Evolutionary conservation across 2,113 vertebrate species (phyloP).

Genomic region (Cyanoderma ruficeps): DNA sequence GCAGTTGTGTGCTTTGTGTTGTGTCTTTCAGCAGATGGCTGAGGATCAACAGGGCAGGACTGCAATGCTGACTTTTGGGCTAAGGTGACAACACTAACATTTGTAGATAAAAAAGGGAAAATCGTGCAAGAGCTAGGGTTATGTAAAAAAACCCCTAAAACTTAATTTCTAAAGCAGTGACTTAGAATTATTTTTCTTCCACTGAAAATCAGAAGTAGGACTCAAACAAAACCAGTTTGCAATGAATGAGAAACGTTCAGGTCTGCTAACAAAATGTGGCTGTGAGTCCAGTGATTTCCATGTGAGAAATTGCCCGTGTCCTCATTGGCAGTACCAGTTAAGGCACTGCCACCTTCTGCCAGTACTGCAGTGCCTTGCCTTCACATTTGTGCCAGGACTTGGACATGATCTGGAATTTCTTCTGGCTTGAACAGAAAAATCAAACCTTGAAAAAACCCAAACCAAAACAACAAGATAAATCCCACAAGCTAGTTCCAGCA

Average conservation of each 20-base stretch:
- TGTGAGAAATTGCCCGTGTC: neutral
- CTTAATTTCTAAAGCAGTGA: neutral
- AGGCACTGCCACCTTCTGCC: neutral
- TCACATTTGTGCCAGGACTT: neutral
- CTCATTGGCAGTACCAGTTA: neutral
- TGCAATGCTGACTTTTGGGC: neutral
- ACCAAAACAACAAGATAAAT: neutral
- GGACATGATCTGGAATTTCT: accelerated
- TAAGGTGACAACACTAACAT: neutral
- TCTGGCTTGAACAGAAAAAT: neutral
- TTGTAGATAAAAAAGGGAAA: neutral
- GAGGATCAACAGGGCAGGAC: neutral
- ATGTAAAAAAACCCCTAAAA: neutral
- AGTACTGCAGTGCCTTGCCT: neutral
- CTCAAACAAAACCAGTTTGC: constrained; percentile 9
- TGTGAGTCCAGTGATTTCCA: neutral
- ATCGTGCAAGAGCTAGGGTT: neutral
- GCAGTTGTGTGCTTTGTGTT: neutral
- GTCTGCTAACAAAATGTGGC: neutral
- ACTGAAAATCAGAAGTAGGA: neutral
- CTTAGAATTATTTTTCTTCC: neutral
- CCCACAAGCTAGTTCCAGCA: neutral
- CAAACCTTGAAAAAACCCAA: neutral
- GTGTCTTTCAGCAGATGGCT: neutral
- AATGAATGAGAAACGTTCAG: neutral